Percentiles rank a stretch among this genome's conserved stretches.
Conservation (phyloP, 1,140 invertebrate species). For the Zaprionus taronus region DNA sequence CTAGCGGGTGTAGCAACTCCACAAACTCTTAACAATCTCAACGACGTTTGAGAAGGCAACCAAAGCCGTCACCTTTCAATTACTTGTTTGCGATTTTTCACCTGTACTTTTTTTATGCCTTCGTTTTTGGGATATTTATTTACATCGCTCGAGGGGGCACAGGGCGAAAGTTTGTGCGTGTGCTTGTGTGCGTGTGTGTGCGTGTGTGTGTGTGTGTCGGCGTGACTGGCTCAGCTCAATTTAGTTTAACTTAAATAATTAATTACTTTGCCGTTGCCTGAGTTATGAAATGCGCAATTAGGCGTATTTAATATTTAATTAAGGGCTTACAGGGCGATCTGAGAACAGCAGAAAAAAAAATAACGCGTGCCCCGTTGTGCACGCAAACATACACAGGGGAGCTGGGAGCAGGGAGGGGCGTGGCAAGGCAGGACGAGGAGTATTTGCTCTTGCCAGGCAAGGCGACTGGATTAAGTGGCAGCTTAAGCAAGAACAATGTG, state of each 20-base stretch:
- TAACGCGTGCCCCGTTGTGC: slow-evolving; percentile 48
- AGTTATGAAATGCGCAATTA: slow-evolving; percentile 83
- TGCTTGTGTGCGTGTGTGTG: slow-evolving; percentile 50
- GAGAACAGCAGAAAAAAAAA: slow-evolving; percentile 32
- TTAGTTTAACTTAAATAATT: slow-evolving; percentile 81
- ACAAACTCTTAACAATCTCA: slow-evolving; percentile 12
- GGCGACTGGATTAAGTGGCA: slow-evolving; percentile 81
- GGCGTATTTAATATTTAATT: slow-evolving; percentile 81
- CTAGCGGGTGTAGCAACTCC: no score
- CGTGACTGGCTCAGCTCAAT: slow-evolving; percentile 69
- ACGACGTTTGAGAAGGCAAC: slow-evolving; percentile 10
- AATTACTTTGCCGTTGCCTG: slow-evolving; percentile 75
- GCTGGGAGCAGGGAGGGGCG: slow-evolving; percentile 13
- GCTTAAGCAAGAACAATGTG: slow-evolving; percentile 69
- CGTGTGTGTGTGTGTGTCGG: slow-evolving; percentile 63
- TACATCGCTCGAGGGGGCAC: slow-evolving; percentile 17
- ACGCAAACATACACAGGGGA: slow-evolving; percentile 53
- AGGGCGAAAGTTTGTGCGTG: slow-evolving; percentile 52
- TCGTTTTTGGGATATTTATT: slow-evolving; percentile 42
- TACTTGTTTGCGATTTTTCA: slow-evolving; percentile 11
- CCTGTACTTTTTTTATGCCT: slow-evolving; percentile 27
- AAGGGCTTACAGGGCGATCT: slow-evolving; percentile 66
- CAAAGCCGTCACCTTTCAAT: slow-evolving; percentile 23
- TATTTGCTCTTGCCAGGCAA: slow-evolving; percentile 17
- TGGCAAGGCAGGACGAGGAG: slow-evolving; percentile 5